Conservation (phyloP, 2,113 vertebrate genomes). For the Sinocyclocheilus maitianheensis region DNA sequence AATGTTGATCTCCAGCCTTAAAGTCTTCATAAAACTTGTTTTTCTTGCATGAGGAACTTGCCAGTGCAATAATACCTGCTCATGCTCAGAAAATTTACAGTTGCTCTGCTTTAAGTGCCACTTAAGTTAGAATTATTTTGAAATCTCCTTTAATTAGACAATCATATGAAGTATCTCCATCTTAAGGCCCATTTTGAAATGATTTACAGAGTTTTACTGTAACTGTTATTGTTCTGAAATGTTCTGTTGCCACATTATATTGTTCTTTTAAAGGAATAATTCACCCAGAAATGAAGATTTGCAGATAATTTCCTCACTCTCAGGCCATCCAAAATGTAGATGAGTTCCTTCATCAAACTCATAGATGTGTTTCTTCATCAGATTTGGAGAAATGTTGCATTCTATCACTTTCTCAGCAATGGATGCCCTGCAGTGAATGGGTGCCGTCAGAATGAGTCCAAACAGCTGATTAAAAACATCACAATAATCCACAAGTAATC, state of each 20-base stretch:
- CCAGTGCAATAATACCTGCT: background rate
- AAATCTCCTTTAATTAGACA: background rate
- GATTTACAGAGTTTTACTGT: background rate
- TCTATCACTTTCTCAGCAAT: no score
- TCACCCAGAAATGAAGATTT: background rate
- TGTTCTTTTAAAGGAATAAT: background rate
- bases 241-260: background rate
- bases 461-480: no score
- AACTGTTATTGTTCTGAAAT: background rate
- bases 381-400: background rate
- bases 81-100: background rate
- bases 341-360: background rate
- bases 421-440: background rate
- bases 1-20: conserved; percentile 23
- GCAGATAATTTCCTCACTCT: background rate
- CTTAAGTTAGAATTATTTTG: background rate
- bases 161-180: background rate
- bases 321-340: no score
- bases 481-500: no score
- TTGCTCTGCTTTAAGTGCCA: background rate
- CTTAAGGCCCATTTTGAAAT: background rate
- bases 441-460: background rate
- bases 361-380: background rate
- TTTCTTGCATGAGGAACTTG: background rate
- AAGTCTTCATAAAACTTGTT: background rate